A percentile compares a stretch with the other conserved stretches of the same genome.
Evolutionary conservation across 2,797 vertebrate genomes (phyloP).

Genomic region (Chelidonichthys spinosus): DNA sequence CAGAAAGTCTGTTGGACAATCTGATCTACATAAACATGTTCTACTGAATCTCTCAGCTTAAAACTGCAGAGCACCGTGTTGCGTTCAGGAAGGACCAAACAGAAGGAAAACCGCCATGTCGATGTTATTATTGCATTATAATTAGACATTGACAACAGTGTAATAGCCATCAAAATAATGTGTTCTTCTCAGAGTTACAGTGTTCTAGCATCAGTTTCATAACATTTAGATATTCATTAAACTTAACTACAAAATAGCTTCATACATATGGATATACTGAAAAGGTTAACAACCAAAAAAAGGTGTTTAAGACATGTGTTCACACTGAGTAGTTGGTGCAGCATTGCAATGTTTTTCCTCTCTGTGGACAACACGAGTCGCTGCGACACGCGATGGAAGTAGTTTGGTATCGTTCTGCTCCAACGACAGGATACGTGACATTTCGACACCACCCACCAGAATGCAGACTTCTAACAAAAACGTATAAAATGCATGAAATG

Average conservation of each 20-base stretch:
- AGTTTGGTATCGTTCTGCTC: conserved; percentile 52
- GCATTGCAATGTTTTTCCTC: conserved; percentile 19
- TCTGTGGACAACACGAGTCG: conserved; percentile 32
- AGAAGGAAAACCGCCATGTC: conserved; percentile 39
- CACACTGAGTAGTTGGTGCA: conserved; percentile 40
- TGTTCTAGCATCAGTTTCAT: conserved; percentile 72
- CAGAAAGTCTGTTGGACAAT: background rate
- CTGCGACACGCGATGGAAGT: conserved; percentile 36
- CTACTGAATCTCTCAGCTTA: background rate
- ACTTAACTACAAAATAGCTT: conserved; percentile 71
- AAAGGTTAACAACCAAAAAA: conserved; percentile 57
- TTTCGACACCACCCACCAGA: conserved; percentile 50
- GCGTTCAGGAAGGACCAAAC: conserved; percentile 30
- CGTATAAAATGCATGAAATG: conserved; percentile 41
- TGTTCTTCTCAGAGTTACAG: conserved; percentile 76
- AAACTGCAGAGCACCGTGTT: background rate
- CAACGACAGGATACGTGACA: conserved; percentile 27
- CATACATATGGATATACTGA: conserved; percentile 67
- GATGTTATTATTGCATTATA: conserved; percentile 79
- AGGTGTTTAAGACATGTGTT: conserved; percentile 43
- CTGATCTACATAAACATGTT: background rate
- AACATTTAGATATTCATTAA: conserved; percentile 68
- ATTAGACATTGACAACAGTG: conserved; percentile 79
- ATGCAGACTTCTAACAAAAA: conserved; percentile 44
- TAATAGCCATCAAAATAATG: conserved; percentile 76